phyloP scores from a whole-genome alignment of 1,140 invertebrate species.

The Tetragnatha versicolor region DNA sequence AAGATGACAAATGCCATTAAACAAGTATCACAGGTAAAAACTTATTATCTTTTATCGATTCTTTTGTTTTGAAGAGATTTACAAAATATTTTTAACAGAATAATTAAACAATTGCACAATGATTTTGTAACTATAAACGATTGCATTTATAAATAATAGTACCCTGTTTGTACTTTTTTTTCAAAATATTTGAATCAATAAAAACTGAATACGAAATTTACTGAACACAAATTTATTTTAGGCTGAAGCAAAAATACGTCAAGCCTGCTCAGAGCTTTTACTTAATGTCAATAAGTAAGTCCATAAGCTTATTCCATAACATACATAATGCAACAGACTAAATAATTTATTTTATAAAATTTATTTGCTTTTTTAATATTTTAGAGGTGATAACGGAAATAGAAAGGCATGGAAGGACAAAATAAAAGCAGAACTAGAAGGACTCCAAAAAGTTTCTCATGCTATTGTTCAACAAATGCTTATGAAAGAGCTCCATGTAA shows the following conservation, averaged over 20 bases:
- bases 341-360: neutral
- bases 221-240: neutral
- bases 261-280: constrained; percentile 11
- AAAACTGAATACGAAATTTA: too few species aligned
- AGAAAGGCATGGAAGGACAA: constrained; percentile 27
- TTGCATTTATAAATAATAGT: too few species aligned
- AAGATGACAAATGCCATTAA: constrained; percentile 15
- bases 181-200: too few species aligned
- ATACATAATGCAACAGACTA: neutral
- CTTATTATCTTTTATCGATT: too few species aligned
- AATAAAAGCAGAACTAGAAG: constrained; percentile 1
- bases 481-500: constrained; percentile 21
- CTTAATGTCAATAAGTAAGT: constrained; percentile 24
- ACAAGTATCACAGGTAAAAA: constrained; percentile 27
- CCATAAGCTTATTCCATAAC: neutral
- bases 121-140: too few species aligned
- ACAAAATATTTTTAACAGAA: too few species aligned
- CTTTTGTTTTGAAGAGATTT: too few species aligned
- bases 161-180: too few species aligned
- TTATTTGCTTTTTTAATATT: neutral
- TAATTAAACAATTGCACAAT: too few species aligned
- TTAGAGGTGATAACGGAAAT: neutral
- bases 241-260: constrained; percentile 26
- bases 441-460: neutral
- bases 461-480: constrained; percentile 11